phyloP scores from a whole-genome alignment of 2,113 vertebrate species.

The Podarcis muralis region DNA sequence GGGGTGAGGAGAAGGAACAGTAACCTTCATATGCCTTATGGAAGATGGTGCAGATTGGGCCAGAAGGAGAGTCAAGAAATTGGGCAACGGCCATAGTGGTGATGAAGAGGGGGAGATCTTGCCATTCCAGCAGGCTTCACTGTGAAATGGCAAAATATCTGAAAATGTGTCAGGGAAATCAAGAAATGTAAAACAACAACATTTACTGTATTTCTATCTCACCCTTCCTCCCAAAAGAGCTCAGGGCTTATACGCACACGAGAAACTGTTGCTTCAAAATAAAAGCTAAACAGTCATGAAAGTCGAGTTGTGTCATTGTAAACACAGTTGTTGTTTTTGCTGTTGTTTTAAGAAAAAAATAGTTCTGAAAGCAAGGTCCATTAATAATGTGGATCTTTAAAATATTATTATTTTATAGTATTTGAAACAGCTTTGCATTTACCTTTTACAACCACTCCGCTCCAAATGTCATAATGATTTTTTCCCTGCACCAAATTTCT shows the following conservation, averaged over 20 bases:
- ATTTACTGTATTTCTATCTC: too few species aligned
- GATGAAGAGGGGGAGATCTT: not conserved
- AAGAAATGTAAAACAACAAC: constrained; percentile 12
- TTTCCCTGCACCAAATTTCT: constrained; percentile 38
- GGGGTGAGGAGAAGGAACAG: not conserved
- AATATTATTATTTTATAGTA: constrained; percentile 56
- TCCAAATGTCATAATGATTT: constrained; percentile 50
- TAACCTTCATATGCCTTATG: not conserved
- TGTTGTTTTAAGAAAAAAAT: constrained; percentile 17
- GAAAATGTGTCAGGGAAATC: constrained; percentile 19
- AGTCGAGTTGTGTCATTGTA: constrained; percentile 37
- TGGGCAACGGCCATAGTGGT: not conserved
- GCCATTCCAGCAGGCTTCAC: constrained; percentile 35
- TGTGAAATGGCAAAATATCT: constrained; percentile 21
- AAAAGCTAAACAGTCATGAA: constrained; percentile 18
- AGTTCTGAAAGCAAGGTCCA: constrained; percentile 40
- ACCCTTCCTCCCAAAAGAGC: too few species aligned
- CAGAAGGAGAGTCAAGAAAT: not conserved
- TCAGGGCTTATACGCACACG: constrained; percentile 14
- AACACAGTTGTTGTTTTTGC: not conserved
- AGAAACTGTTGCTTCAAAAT: constrained; percentile 43
- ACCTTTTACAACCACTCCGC: constrained; percentile 65
- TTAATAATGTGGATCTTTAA: constrained; percentile 37
- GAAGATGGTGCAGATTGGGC: not conserved
- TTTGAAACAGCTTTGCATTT: constrained; percentile 60